Evolutionary conservation across 2,797 vertebrate genomes (phyloP), one percentile per base, ranked within the genome.

Genomic region (Delichon dasypus): DNA sequence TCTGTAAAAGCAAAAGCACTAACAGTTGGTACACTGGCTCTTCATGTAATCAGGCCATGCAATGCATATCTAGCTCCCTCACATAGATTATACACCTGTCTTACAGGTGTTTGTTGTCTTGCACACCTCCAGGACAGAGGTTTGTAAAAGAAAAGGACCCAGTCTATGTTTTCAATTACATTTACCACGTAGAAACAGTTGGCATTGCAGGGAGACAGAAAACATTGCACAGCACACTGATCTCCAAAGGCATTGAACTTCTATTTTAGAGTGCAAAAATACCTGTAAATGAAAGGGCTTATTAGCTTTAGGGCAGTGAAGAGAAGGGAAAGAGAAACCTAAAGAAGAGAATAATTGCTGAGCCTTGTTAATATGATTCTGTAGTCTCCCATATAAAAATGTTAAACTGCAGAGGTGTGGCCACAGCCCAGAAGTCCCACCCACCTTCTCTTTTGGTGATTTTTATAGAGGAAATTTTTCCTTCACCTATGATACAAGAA

Each of bases 231-330:
- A 94, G 94, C 75, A 83, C 78, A 18, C 73, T 73, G 82, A 91
- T 91, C 66, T 84, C 76, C 77, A 81, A 90, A 92, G 92, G 92
- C 94, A 86, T 88, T 55, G 76, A 94, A 93, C 42, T 73, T 83
- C 55, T 0, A 34, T 76, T 97, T 92, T 79, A 78, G 70, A 97
- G 93, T 95, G 95, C 96, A 97, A 96, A 96, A 96, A 95, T 53
- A 84, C 79, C 74, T 95, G 90, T 80, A 95, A 91, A 88, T 84
- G 61, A 96, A 96, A 93, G 67, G 89, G 67, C 55, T 93, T 78
- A 80, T 45, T 84, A 92, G 54, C 77, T 93, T 70, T 29, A 87
- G 86, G 77, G 74, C 91, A 94, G 70, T 70, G 65, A 93, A 85
- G 79, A 88, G 93, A 88, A 89, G n/a, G 85, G 66, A 90, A 74